These are phyloP conservation scores for Pitta sordida DNA, from an alignment of 2,113 vertebrate genomes.

Conservation along the genomic window DNA sequence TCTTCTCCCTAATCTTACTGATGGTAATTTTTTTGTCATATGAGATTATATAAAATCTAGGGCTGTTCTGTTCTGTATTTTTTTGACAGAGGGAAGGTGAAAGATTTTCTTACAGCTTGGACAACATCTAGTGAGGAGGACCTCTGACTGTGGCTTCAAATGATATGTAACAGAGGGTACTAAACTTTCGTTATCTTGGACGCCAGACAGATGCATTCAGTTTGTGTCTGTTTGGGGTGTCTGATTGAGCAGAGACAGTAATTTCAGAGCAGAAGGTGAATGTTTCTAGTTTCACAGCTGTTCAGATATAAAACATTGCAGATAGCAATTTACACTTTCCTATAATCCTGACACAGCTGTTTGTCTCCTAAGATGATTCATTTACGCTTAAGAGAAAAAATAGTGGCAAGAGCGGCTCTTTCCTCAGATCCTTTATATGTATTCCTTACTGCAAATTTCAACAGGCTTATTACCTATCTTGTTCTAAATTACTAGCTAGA, in stretches of 20 bases:
- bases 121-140: not conserved
- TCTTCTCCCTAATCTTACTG: not conserved
- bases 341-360: conserved; percentile 23
- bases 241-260: not conserved
- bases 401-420: not conserved
- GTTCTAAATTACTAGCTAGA: not conserved
- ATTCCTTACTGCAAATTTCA: not conserved
- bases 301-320: not conserved
- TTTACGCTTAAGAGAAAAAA: conserved; percentile 37
- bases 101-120: not conserved
- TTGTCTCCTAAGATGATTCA: not conserved
- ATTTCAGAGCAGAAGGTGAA: conserved; percentile 16
- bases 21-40: not conserved
- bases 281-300: not conserved
- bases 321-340: conserved; percentile 32
- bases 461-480: not conserved
- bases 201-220: not conserved
- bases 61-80: not conserved
- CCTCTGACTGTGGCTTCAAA: not conserved
- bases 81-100: not conserved
- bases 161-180: not conserved
- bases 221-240: not conserved
- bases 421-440: not conserved
- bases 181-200: not conserved
- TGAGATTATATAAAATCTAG: not conserved